Evolutionary conservation across 2,888 invertebrate species (phyloP).

Genomic region (Sipunculus nudus): DNA sequence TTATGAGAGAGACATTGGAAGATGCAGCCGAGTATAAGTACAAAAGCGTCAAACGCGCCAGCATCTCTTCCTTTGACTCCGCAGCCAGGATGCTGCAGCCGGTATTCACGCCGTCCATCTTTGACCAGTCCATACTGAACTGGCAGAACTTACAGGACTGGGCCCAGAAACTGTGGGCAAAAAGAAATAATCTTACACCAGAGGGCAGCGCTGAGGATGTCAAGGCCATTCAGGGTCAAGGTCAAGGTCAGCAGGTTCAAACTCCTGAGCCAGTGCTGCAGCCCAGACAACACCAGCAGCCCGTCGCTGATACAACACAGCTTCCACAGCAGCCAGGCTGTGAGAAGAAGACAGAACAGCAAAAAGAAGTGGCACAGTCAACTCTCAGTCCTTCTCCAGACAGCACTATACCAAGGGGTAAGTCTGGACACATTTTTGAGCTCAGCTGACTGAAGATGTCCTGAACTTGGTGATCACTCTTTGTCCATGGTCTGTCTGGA

Average conservation of each 20-base stretch:
- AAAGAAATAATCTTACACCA: slow-evolving; percentile 49
- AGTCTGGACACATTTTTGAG: too few species aligned
- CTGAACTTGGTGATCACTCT: too few species aligned
- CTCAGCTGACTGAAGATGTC: too few species aligned
- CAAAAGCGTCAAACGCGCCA: slow-evolving; percentile 2
- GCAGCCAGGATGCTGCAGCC: slow-evolving; percentile 40
- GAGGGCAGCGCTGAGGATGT: slow-evolving; percentile 25
- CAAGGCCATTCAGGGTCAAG: not conserved
- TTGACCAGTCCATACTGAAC: slow-evolving; percentile 64
- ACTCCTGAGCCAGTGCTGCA: not conserved
- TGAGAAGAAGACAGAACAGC: too few species aligned
- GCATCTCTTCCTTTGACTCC: slow-evolving; percentile 20
- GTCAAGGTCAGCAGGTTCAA: not conserved
- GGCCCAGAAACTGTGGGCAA: slow-evolving; percentile 64
- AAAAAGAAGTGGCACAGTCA: too few species aligned
- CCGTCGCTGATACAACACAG: too few species aligned
- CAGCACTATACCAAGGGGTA: too few species aligned
- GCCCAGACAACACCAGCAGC: too few species aligned
- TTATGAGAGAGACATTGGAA: too few species aligned
- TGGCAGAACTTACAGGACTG: slow-evolving; percentile 65
- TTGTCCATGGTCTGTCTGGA: too few species aligned
- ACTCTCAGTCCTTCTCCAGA: too few species aligned
- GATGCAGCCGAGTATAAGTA: not conserved
- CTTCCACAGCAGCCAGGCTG: too few species aligned
- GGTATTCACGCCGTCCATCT: slow-evolving; percentile 56